Percentiles rank a stretch among this genome's conserved stretches.
Conservation (phyloP, 1,140 invertebrate genomes). For the Lethrus apterus region DNA sequence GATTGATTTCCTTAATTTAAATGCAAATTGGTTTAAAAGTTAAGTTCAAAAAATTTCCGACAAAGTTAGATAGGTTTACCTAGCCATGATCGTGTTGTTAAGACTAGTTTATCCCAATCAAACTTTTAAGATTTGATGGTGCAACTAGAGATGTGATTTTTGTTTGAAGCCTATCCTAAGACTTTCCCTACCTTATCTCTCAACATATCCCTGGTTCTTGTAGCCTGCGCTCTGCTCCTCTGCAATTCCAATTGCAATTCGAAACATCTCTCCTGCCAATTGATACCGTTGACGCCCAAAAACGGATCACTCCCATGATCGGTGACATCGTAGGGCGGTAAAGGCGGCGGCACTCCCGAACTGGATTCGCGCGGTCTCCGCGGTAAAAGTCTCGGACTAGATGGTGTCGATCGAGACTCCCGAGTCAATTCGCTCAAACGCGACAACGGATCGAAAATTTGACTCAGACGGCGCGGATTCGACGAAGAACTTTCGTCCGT, state of each 20-base stretch:
- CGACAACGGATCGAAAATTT: constrained; percentile 70
- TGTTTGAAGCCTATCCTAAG: no score
- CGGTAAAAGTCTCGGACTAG: constrained; percentile 60
- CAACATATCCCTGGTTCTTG: constrained; percentile 75
- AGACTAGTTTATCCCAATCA: no score
- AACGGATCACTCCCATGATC: constrained; percentile 26
- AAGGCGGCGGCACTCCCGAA: constrained; percentile 38
- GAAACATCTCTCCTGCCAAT: constrained; percentile 79
- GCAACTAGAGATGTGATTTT: no score
- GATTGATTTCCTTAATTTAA: no score
- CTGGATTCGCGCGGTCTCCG: constrained; percentile 39
- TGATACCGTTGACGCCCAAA: constrained; percentile 44
- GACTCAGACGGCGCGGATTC: constrained; percentile 56
- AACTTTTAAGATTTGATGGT: no score
- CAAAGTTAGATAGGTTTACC: no score
- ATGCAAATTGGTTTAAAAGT: no score
- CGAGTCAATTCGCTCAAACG: constrained; percentile 54
- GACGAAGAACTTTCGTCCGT: constrained; percentile 15
- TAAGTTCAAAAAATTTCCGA: no score
- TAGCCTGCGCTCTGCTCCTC: constrained; percentile 71
- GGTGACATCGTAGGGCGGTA: constrained; percentile 40
- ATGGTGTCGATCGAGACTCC: constrained; percentile 51
- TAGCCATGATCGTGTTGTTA: no score
- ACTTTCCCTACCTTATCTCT: constrained; percentile 79
- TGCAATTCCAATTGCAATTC: constrained; percentile 76